Evolutionary conservation across 2,797 vertebrate genomes (phyloP).

Genomic region (Artibeus jamaicensis): DNA sequence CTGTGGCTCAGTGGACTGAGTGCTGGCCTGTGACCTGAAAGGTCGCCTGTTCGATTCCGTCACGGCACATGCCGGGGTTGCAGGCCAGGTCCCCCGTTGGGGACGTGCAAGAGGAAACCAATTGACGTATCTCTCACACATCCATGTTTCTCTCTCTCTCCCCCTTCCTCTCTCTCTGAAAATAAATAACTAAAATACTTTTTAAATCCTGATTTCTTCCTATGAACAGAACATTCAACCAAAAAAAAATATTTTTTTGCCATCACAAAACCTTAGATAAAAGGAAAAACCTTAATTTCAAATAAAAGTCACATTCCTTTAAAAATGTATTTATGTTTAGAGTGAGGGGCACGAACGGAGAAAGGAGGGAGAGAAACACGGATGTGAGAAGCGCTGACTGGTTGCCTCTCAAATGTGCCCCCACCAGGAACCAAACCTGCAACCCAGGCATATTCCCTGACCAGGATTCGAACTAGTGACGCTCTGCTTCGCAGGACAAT

Average conservation of each 20-base stretch:
- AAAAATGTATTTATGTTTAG: background rate
- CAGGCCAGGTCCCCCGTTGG: too few relatives aligned
- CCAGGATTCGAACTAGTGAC: background rate
- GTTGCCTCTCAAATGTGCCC: background rate
- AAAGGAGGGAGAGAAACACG: background rate
- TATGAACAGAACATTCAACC: background rate
- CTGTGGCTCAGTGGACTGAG: too few relatives aligned
- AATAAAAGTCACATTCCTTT: background rate
- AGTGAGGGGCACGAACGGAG: background rate
- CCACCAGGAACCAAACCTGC: background rate
- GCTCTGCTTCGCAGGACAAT: background rate
- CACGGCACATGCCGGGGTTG: too few relatives aligned
- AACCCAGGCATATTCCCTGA: background rate
- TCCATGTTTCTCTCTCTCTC: too few relatives aligned
- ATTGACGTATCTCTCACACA: too few relatives aligned
- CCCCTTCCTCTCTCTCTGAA: too few relatives aligned
- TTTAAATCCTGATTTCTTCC: background rate
- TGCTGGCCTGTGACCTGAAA: too few relatives aligned
- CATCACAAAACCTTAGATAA: background rate
- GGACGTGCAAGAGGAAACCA: too few relatives aligned
- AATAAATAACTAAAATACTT: too few relatives aligned
- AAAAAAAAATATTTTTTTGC: background rate
- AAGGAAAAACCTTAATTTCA: background rate
- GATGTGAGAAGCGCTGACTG: fast-evolving
- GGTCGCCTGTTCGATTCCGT: too few relatives aligned